Conservation (phyloP, 2,888 invertebrate genomes). For the Harmothoe impar region DNA sequence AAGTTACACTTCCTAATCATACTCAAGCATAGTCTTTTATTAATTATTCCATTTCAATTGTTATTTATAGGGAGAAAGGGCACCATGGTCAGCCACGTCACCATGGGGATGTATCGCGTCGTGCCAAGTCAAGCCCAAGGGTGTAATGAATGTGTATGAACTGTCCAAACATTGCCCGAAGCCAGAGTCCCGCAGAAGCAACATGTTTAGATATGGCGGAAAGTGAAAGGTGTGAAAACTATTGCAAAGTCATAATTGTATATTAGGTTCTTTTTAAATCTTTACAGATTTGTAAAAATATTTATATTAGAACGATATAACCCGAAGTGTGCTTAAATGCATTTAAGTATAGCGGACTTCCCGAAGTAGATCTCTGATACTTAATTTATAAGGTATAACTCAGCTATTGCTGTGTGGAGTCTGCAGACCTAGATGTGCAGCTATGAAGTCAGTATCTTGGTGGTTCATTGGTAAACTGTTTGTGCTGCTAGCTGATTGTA, state of each 20-base stretch:
- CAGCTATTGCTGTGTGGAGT: too few species aligned
- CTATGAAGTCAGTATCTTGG: too few species aligned
- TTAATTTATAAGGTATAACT: too few species aligned
- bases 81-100: conserved; percentile 51
- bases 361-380: too few species aligned
- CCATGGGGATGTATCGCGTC: conserved; percentile 29
- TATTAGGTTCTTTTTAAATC: neutral
- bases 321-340: too few species aligned
- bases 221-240: neutral
- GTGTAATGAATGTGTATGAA: neutral
- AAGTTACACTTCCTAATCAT: neutral
- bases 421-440: too few species aligned
- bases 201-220: neutral
- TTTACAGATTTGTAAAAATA: neutral
- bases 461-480: too few species aligned
- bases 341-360: too few species aligned
- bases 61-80: conserved; percentile 45
- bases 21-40: neutral
- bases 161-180: neutral
- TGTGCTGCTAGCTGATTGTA: too few species aligned
- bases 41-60: neutral
- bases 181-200: neutral
- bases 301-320: neutral
- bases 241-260: neutral
- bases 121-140: neutral